Base-by-base conservation (phyloP, 1,140 invertebrate genomes). In the Antheraea mylitta region DNA sequence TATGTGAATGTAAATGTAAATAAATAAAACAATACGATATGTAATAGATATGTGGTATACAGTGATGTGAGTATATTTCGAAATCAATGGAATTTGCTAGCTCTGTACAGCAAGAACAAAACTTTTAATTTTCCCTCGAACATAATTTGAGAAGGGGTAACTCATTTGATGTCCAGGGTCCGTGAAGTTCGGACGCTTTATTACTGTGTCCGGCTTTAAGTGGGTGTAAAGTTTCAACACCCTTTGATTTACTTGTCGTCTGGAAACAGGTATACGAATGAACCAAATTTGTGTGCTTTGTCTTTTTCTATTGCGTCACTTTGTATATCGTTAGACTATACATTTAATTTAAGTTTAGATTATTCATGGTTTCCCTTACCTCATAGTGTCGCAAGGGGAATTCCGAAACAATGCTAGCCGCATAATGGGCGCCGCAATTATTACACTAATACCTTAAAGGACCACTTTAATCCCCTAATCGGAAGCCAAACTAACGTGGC, bases 191-290 rank as follows among this genome's bases (percentile, higher is more conserved):
- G 86, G 86, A 87, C 87, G 86, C 84, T 92, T 92, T 92, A 92
- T 90, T 90, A 92, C 89, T 84, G 86, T 90, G 89, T 90, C 89
- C 88, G 88, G 88, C 85, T 90, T 90, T 92, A 92, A 92, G 89
- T 92, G 88, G 89, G 89, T 92, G 88, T 90, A 90, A 90, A 92
- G 88, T 92, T 92, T 90, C 89, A 90, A 90, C 89, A 90, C 89
- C 89, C 89, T 92, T 90, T 90, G 89, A 90, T 92, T 90, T 90
- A 92, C 88, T 90, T 89, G 78, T 85, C 73, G 74, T 74, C 80
- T 78, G 79, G 81, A 70, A 84, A 83, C 87, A 83, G 80, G 83
- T 87, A 78, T 79, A 79, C 81, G 71, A 78, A 63, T 72, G 73
- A 83, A 80, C 78, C 79, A 67, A 81, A 83, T 79, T 74, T 89